Percentiles rank a stretch among this genome's conserved stretches.
These are phyloP conservation scores for Suncus etruscus DNA, from an alignment of 2,113 vertebrate genomes.

Conservation along the genomic window DNA sequence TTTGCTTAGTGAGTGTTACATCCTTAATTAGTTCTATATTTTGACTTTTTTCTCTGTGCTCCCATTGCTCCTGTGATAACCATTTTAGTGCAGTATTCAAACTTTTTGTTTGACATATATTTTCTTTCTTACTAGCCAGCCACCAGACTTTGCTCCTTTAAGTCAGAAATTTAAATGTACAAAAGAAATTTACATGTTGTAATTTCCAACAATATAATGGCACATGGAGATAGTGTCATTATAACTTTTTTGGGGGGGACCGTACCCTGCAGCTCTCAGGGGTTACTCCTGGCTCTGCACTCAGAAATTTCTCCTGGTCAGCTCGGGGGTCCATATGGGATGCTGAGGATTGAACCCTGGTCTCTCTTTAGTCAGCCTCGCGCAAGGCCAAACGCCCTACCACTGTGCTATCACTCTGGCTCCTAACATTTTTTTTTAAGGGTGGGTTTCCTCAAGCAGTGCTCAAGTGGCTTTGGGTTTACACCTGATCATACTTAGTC, in stretches of 20 bases:
- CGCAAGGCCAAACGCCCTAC: too few relatives aligned
- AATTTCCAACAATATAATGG: not conserved
- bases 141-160: not conserved
- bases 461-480: too few relatives aligned
- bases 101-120: not conserved
- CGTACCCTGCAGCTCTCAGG: too few relatives aligned
- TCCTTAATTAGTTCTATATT: not conserved
- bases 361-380: too few relatives aligned
- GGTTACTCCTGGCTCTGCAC: too few relatives aligned
- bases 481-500: too few relatives aligned
- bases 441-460: too few relatives aligned
- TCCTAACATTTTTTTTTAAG: too few relatives aligned
- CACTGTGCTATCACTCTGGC: too few relatives aligned
- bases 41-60: not conserved
- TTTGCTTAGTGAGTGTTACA: not conserved
- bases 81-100: not conserved
- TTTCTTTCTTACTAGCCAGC: conserved; percentile 9
- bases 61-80: not conserved
- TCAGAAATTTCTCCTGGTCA: too few relatives aligned
- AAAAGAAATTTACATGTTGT: not conserved
- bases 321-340: too few relatives aligned
- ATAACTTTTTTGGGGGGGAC: not conserved
- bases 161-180: not conserved
- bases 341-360: too few relatives aligned
- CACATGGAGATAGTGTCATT: not conserved